These are phyloP conservation scores for Ceraclea dissimilis DNA, from an alignment of 2,888 invertebrate species.

Conservation along the genomic window DNA sequence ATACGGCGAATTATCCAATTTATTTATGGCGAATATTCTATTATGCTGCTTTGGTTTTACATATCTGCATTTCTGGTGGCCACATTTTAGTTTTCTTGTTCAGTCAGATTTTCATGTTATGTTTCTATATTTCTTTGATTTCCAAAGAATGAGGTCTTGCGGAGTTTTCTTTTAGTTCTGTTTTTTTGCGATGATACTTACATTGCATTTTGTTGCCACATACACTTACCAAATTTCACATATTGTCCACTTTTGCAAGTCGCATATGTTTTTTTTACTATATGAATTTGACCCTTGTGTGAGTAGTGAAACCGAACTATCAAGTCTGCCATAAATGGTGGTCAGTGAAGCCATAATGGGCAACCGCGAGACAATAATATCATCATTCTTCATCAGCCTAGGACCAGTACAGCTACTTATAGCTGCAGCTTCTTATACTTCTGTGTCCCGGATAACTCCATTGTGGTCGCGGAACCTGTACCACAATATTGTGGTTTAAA, in stretches of 20 bases:
- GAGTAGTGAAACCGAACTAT: not conserved
- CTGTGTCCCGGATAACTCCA: not conserved
- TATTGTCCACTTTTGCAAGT: no score
- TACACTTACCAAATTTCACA: no score
- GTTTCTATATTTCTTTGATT: no score
- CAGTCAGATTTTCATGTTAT: no score
- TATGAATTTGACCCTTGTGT: not conserved
- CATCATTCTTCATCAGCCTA: not conserved
- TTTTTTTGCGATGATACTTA: no score
- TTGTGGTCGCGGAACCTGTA: not conserved
- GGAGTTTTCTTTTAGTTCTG: no score
- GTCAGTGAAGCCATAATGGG: not conserved
- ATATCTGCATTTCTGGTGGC: not conserved
- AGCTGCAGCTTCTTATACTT: not conserved
- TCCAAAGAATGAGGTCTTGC: no score
- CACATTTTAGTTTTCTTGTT: no score
- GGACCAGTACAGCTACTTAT: not conserved
- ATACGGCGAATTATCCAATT: constrained; percentile 61
- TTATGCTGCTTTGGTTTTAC: not conserved
- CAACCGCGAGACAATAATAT: not conserved
- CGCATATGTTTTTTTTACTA: not conserved
- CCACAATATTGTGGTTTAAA: not conserved
- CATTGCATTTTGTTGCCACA: no score
- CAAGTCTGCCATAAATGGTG: not conserved
- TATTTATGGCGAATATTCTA: constrained; percentile 3